Percentiles rank a stretch among this genome's conserved stretches.
Conservation (phyloP, 2,888 invertebrate species). For the Phragmatobia fuliginosa region DNA sequence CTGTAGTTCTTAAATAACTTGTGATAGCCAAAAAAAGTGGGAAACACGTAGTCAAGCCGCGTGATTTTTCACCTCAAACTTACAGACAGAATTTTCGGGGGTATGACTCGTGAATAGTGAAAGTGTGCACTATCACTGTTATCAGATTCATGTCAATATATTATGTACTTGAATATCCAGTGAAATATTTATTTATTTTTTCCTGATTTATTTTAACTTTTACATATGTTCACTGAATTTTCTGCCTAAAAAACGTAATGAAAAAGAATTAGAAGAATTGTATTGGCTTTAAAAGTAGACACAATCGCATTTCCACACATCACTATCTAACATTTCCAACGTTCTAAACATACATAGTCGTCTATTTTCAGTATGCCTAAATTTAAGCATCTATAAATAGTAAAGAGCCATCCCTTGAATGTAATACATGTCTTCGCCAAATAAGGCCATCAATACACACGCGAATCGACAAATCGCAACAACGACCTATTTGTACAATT, state of each 20-base stretch:
- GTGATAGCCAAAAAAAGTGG: too few species aligned
- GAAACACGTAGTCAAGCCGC: too few species aligned
- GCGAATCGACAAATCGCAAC: constrained; percentile 43
- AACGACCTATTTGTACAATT: constrained; percentile 67
- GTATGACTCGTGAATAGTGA: background rate
- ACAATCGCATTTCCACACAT: background rate
- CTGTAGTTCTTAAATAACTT: too few species aligned
- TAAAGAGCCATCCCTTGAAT: background rate
- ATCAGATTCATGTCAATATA: too few species aligned
- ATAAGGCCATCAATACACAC: constrained; percentile 47
- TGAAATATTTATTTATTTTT: background rate
- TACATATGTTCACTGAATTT: too few species aligned
- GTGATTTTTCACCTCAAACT: too few species aligned
- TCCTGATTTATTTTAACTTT: background rate
- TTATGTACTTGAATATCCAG: background rate
- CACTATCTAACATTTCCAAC: background rate
- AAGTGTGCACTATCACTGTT: background rate
- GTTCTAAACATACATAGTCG: background rate
- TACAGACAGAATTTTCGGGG: background rate
- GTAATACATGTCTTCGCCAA: constrained; percentile 36
- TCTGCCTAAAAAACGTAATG: background rate
- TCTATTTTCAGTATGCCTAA: background rate
- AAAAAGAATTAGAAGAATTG: background rate
- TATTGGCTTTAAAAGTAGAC: background rate
- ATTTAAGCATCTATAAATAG: background rate